Conservation (phyloP, 2,113 vertebrate genomes). For the Epinephelus cyanopodus region DNA sequence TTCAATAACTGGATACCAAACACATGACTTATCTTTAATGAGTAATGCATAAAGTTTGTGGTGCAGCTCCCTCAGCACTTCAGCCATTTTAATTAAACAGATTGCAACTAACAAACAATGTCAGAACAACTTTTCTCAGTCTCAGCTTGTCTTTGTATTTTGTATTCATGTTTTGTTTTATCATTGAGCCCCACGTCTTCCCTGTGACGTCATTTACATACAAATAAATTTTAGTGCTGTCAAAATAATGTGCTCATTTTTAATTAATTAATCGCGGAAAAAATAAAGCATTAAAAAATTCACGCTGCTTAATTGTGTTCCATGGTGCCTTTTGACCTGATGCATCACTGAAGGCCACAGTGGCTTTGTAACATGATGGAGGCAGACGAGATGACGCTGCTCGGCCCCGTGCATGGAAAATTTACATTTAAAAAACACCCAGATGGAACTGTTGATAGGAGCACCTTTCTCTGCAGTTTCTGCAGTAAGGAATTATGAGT, state of each 20-base stretch:
- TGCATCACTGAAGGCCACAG: no score
- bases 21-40: not conserved
- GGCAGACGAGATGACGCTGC: no score
- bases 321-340: no score
- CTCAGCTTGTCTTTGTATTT: not conserved
- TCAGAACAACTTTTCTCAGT: not conserved
- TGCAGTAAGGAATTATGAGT: no score
- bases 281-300: no score
- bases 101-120: not conserved
- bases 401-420: no score
- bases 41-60: constrained; percentile 1
- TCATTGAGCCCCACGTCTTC: not conserved
- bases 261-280: no score
- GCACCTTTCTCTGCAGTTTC: no score
- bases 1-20: not conserved
- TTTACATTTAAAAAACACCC: no score
- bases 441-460: not conserved
- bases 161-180: not conserved
- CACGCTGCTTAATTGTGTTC: no score
- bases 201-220: not conserved
- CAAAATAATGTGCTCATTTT: no score
- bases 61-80: not conserved
- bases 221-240: not conserved
- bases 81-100: not conserved
- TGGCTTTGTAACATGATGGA: no score